Percentiles rank a stretch among this genome's conserved stretches.
These are phyloP conservation scores for Scaptomyza polygonia DNA, from an alignment of 2,888 invertebrate genomes.

Conservation along the genomic window DNA sequence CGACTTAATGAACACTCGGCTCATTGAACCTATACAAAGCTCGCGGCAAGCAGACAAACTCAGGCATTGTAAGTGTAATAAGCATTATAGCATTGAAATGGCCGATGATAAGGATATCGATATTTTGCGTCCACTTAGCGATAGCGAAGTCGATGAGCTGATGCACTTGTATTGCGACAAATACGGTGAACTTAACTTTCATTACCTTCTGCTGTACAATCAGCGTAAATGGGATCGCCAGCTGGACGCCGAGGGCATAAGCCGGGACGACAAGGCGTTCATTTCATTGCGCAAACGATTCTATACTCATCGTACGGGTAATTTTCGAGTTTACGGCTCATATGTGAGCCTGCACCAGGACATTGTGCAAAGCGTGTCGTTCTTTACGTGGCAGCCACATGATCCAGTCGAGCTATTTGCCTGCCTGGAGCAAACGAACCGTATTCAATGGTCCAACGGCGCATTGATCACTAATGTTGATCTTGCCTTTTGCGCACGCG, in stretches of 20 bases:
- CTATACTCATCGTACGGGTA: constrained; percentile 69
- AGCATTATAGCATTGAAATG: constrained; percentile 51
- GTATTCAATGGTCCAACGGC: constrained; percentile 73
- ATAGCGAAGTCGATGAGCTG: constrained; percentile 71
- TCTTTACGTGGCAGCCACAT: constrained; percentile 73
- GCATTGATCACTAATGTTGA: constrained; percentile 78
- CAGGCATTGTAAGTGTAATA: too few relatives aligned
- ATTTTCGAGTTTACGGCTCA: constrained; percentile 75
- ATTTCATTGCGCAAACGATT: constrained; percentile 73
- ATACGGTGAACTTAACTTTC: constrained; percentile 68
- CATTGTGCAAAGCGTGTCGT: constrained; percentile 77
- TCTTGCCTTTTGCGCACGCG: constrained; percentile 40
- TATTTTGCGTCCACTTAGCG: constrained; percentile 72
- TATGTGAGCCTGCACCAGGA: constrained; percentile 79
- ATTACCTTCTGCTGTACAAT: constrained; percentile 78
- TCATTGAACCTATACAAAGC: too few relatives aligned
- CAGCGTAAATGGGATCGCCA: constrained; percentile 79
- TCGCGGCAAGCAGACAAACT: too few relatives aligned
- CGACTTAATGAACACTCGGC: too few relatives aligned
- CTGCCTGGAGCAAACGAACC: constrained; percentile 71
- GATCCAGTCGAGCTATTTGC: constrained; percentile 63
- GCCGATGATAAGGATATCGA: constrained; percentile 63
- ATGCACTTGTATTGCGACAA: constrained; percentile 67
- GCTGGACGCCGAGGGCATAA: constrained; percentile 43
- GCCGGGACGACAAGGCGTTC: constrained; percentile 19